Evolutionary conservation across 2,888 invertebrate genomes (phyloP).

Genomic region (Plemyria rubiginata): DNA sequence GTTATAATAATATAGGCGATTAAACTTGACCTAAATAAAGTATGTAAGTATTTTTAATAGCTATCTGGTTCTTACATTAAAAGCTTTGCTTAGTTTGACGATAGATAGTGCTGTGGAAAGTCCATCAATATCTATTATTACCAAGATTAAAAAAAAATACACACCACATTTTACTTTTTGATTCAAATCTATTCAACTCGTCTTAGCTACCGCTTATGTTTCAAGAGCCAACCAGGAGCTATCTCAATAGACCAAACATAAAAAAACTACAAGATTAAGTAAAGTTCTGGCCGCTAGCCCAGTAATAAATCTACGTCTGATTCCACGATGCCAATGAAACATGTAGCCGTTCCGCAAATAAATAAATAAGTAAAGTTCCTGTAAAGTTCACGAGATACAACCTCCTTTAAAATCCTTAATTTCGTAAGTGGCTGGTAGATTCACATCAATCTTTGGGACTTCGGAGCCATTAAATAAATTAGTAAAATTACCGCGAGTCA

Average conservation of each 20-base stretch:
- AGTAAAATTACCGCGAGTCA: constrained; percentile 34
- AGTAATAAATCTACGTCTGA: constrained; percentile 9
- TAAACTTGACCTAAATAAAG: too few relatives aligned
- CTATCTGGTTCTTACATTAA: too few relatives aligned
- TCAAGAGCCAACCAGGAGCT: too few relatives aligned
- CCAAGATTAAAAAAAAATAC: too few relatives aligned
- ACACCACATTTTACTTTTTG: too few relatives aligned
- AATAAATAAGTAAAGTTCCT: constrained; percentile 25
- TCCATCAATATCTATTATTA: too few relatives aligned
- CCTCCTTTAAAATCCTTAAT: constrained; percentile 22
- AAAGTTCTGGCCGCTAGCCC: constrained; percentile 1
- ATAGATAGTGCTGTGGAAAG: too few relatives aligned
- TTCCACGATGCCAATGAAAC: constrained; percentile 24
- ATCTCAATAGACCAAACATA: not conserved
- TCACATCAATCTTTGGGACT: constrained; percentile 23
- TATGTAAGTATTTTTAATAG: too few relatives aligned
- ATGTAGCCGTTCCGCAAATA: constrained; percentile 12
- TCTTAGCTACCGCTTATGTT: too few relatives aligned
- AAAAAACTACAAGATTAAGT: not conserved
- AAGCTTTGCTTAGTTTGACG: too few relatives aligned
- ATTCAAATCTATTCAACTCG: too few relatives aligned
- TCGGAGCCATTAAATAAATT: constrained; percentile 32
- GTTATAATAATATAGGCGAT: not conserved
- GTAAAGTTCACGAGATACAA: constrained; percentile 28
- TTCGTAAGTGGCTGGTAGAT: constrained; percentile 25